These are phyloP conservation scores for Pygoscelis antarcticus DNA, from an alignment of 2,113 vertebrate species.

Conservation along the genomic window DNA sequence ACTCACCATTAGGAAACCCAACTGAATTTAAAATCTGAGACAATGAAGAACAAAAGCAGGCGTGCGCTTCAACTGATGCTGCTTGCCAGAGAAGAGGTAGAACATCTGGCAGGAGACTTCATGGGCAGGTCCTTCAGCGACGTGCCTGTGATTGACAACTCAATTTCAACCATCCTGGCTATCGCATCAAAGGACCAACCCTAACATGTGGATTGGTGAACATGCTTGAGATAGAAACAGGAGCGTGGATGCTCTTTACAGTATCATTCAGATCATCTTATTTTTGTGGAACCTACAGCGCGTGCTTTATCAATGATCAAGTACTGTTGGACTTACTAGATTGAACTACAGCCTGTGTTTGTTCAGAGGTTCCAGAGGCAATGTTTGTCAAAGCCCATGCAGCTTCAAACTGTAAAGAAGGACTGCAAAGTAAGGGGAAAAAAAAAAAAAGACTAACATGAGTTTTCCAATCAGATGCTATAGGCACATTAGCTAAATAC, in stretches of 20 bases:
- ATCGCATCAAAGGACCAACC: neutral
- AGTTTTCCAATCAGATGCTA: neutral
- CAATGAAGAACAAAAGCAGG: neutral
- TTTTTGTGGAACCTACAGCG: neutral
- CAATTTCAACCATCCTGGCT: neutral
- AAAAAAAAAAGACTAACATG: neutral
- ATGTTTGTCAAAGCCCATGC: constrained; percentile 99
- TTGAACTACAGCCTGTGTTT: constrained; percentile 98
- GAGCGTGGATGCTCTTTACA: neutral
- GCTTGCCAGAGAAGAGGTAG: constrained; percentile 6
- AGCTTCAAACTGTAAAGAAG: constrained; percentile 98
- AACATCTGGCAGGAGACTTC: constrained; percentile 13
- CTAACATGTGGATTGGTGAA: neutral
- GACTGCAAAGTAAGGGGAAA: constrained; percentile 73
- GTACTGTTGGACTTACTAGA: constrained; percentile 87
- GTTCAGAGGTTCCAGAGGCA: constrained; percentile 97
- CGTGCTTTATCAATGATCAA: neutral
- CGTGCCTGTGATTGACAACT: neutral
- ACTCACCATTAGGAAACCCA: neutral
- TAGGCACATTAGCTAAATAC: neutral
- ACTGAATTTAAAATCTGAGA: neutral
- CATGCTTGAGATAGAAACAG: neutral
- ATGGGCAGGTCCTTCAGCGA: neutral
- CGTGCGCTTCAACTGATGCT: neutral
- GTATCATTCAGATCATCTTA: neutral